Percentiles rank a stretch among this genome's conserved stretches.
These are phyloP conservation scores for Tupaia chinensis DNA, from an alignment of 2,113 vertebrate genomes.

Conservation along the genomic window DNA sequence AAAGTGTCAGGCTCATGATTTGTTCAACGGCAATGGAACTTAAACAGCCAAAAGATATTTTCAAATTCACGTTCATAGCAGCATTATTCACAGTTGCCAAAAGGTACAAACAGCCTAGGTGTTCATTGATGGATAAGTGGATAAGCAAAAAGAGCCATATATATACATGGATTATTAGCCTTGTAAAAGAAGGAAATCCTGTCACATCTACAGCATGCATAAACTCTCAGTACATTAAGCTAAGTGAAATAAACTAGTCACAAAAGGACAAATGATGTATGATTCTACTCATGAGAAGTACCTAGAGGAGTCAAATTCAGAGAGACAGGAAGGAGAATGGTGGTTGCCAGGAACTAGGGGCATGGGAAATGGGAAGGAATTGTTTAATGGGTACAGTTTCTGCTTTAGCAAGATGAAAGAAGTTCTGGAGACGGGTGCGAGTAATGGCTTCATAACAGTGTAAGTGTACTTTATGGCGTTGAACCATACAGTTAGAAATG, in stretches of 20 bases:
- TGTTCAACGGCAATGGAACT: neutral
- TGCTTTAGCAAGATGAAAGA: neutral
- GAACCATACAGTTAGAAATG: neutral
- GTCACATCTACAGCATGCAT: no score
- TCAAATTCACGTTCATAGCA: accelerated
- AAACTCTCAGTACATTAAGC: neutral
- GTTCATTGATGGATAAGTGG: neutral
- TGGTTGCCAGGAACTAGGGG: no score
- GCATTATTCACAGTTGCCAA: neutral
- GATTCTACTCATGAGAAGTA: no score
- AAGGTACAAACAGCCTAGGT: no score
- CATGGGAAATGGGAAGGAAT: accelerated
- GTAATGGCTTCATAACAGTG: accelerated
- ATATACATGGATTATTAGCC: neutral
- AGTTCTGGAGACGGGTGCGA: neutral
- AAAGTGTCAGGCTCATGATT: neutral
- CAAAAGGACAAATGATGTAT: neutral
- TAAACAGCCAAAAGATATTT: neutral
- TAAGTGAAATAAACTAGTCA: no score
- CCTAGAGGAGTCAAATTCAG: neutral
- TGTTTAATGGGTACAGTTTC: no score
- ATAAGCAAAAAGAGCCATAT: accelerated
- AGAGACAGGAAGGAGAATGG: neutral
- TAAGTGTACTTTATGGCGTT: accelerated
- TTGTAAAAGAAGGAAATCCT: neutral